phyloP scores from a whole-genome alignment of 1,140 invertebrate genomes.

The Stratiolaelaps scimitus region DNA sequence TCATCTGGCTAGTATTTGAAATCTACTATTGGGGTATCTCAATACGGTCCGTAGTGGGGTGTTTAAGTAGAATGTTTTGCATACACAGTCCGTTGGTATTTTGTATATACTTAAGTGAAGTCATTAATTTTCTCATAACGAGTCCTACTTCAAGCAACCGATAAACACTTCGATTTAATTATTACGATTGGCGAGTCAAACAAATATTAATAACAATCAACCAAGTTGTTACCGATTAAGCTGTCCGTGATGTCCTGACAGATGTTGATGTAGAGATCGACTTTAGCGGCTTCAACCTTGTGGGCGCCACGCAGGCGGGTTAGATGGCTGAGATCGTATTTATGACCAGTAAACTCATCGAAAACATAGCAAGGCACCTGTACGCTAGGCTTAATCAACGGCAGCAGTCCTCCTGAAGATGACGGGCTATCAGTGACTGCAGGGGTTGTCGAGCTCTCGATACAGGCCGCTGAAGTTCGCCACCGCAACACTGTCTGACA shows the following conservation, averaged over 20 bases:
- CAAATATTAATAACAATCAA: too few species aligned
- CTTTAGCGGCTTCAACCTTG: background rate
- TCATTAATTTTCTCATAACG: too few species aligned
- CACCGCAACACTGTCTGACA: background rate
- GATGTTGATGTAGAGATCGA: conserved; percentile 22
- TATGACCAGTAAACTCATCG: conserved; percentile 7
- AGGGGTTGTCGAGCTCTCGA: background rate
- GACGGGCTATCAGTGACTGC: background rate
- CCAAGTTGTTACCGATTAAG: conserved; percentile 16
- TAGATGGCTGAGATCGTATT: conserved; percentile 13
- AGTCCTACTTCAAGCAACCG: too few species aligned
- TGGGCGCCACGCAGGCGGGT: background rate
- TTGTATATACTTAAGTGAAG: too few species aligned
- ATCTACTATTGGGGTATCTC: too few species aligned
- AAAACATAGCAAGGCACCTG: conserved; percentile 14
- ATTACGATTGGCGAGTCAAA: too few species aligned
- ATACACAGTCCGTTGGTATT: too few species aligned
- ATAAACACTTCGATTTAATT: too few species aligned
- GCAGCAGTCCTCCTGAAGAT: too few species aligned
- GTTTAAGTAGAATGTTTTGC: too few species aligned
- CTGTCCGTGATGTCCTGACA: conserved; percentile 19
- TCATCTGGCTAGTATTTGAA: too few species aligned
- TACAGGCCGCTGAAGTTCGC: conserved; percentile 14
- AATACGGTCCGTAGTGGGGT: too few species aligned
- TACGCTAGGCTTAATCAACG: background rate